Conservation (phyloP, 2,797 vertebrate species). For the Cryptoprocta ferox region DNA sequence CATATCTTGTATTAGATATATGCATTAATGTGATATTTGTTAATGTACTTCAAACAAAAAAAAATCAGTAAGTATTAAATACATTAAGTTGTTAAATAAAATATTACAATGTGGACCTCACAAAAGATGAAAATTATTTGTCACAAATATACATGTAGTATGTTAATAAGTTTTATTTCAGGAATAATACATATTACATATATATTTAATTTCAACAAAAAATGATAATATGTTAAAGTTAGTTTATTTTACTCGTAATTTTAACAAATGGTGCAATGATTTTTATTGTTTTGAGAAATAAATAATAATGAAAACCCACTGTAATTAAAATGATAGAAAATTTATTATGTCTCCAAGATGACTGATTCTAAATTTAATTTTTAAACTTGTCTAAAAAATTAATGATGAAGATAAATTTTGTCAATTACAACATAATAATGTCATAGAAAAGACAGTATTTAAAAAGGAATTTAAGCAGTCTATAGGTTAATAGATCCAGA, state of each 20-base stretch:
- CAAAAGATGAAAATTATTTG: background rate
- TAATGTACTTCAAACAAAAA: background rate
- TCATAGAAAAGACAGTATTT: background rate
- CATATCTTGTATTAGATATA: background rate
- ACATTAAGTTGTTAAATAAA: background rate
- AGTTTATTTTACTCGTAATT: background rate
- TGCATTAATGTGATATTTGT: background rate
- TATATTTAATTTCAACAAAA: background rate
- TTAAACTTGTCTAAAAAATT: background rate
- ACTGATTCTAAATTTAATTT: constrained; percentile 13
- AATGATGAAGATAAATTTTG: constrained; percentile 6
- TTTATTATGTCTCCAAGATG: background rate
- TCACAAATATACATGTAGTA: background rate
- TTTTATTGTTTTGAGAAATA: constrained; percentile 23
- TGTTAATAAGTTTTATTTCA: background rate
- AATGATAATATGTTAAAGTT: background rate
- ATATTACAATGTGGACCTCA: background rate
- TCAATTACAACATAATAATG: background rate
- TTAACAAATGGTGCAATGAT: background rate
- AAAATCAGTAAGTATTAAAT: background rate
- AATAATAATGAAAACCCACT: background rate
- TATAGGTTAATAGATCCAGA: background rate
- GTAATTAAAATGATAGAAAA: background rate
- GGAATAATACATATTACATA: background rate
- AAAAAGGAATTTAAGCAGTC: background rate